Evolutionary conservation across 2,113 vertebrate species (phyloP).

Genomic region (Cochlearius cochlearius): DNA sequence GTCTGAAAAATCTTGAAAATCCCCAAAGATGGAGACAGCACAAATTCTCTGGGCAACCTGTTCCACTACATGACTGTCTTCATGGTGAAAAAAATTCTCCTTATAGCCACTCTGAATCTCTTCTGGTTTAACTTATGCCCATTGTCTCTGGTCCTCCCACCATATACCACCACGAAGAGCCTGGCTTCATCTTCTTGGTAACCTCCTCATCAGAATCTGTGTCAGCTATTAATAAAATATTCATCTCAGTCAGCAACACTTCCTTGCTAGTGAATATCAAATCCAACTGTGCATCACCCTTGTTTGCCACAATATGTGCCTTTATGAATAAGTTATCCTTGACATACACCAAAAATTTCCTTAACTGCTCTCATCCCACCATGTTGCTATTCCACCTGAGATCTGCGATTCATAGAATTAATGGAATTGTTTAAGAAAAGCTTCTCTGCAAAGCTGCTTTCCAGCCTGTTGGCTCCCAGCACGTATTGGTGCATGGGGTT

Average conservation of each 20-base stretch:
- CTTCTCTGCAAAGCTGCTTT: not conserved
- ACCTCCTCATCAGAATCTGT: not conserved
- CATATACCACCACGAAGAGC: not conserved
- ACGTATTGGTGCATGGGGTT: not conserved
- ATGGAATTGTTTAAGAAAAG: not conserved
- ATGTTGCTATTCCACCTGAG: not conserved
- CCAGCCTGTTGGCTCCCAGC: not conserved
- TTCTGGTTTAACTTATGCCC: not conserved
- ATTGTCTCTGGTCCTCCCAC: not conserved
- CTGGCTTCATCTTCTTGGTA: not conserved
- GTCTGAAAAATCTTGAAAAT: not conserved
- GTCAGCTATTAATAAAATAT: not conserved
- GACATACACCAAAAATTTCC: not conserved
- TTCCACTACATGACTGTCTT: not conserved
- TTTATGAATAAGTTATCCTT: not conserved
- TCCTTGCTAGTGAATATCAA: not conserved
- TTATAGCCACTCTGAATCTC: not conserved
- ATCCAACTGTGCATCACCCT: not conserved
- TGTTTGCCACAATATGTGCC: not conserved
- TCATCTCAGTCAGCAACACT: not conserved
- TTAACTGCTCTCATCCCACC: not conserved
- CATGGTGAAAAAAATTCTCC: not conserved
- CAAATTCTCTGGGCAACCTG: not conserved
- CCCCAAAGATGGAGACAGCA: not conserved
- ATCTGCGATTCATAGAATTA: not conserved